Percentiles rank a stretch among this genome's conserved stretches.
Conservation (phyloP, 2,888 invertebrate genomes). For the Vannuccia rotundouncinata region DNA sequence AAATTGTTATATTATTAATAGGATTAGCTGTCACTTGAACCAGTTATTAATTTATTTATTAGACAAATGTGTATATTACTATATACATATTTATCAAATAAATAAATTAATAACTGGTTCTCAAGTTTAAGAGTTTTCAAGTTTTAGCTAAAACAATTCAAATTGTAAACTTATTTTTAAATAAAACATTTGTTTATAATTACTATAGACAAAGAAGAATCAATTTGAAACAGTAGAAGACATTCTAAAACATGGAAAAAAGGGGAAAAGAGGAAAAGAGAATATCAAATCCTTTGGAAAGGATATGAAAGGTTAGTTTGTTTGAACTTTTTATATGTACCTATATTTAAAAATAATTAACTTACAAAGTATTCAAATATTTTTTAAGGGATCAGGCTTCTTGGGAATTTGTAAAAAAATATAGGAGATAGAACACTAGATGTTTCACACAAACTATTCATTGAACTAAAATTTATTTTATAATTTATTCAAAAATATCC, state of each 20-base stretch:
- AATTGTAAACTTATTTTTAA: neutral
- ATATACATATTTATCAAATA: no score
- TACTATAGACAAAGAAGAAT: constrained; percentile 1
- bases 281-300: constrained; percentile 11
- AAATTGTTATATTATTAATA: no score
- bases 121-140: no score
- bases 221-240: neutral
- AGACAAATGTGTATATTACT: no score
- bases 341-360: neutral
- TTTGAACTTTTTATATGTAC: neutral
- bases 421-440: neutral
- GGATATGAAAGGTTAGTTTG: constrained; percentile 7
- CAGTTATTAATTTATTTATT: no score
- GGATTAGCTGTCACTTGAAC: no score
- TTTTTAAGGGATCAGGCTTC: constrained; percentile 15
- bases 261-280: constrained; percentile 13
- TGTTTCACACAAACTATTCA: neutral
- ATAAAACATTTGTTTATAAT: neutral
- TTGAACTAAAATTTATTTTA: no score
- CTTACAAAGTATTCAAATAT: neutral
- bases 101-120: no score
- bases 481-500: no score
- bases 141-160: neutral
- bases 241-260: neutral
- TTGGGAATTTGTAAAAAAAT: constrained; percentile 14